Evolutionary conservation across 2,113 vertebrate species (phyloP), one percentile per base, ranked within the genome.

Genomic region (Numenius arquata): DNA sequence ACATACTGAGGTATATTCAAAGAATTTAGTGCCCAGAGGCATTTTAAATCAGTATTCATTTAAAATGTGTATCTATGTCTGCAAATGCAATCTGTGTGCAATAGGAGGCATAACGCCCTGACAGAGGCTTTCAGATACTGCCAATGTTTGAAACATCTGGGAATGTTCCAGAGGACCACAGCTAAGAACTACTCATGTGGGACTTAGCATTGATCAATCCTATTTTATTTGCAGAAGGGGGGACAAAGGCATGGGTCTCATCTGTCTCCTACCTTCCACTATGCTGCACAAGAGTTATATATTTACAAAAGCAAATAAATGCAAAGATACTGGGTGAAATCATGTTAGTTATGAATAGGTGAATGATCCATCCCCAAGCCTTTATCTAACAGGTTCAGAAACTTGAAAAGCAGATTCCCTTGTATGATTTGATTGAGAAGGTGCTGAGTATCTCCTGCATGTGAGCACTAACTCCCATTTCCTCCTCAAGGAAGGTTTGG

Each of bases 401-500:
- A 85, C 53, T 8, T 72, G 23, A 43, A 81, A 90, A 89, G 17
- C 5, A 23, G 5, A 55, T 89, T 77, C 4, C 7, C 3, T 22
- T 65, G 29, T 58, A 27, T 7, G 7, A 53, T 15, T 59, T 45
- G 11, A 72, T 70, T 21, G 79, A 47, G 30, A 76, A 87, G 27
- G 27, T 56, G 8, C 5, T 74, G 27, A 86, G 15, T 38, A 29
- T 66, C n/a, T 84, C 32, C 26, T 50, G 11, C 32, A 56, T 38
- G 12, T 0, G 2, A 75, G 19, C 5, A 25, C 10, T 52, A 48
- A n/a, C 2, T 65, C 12, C 8, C 17, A 43, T 67, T 71, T 66
- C 40, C 13, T 53, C 11, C 6, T 76, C 30, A 65, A 72, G 11
- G 77, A 27, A 79, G 2, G 34, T 68, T 43, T 73, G 18, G 3